Conservation (phyloP, 2,113 vertebrate species). For the Ptychochromis oligacanthus region DNA sequence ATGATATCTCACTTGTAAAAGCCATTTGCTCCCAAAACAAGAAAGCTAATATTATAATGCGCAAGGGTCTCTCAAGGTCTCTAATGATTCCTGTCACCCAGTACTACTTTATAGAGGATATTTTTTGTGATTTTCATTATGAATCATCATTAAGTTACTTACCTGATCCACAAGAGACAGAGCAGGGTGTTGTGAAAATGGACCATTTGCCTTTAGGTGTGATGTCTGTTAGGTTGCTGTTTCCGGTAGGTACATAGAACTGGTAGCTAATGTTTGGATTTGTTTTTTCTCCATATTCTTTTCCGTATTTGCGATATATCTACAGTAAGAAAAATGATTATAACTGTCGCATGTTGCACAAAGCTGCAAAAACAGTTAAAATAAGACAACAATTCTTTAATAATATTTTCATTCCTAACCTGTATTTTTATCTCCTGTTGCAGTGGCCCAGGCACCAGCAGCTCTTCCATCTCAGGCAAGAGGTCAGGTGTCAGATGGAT, state of each 20-base stretch:
- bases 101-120: not conserved
- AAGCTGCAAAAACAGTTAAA: not conserved
- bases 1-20: not conserved
- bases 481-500: slow-evolving; percentile 85
- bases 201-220: slow-evolving; percentile 77
- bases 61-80: not conserved
- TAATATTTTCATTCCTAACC: slow-evolving; percentile 68
- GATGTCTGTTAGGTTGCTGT: slow-evolving; percentile 20
- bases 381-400: not conserved
- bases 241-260: slow-evolving; percentile 79
- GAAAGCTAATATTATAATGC: not conserved
- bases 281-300: slow-evolving; percentile 86
- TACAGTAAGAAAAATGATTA: slow-evolving; percentile 50
- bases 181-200: slow-evolving; percentile 78
- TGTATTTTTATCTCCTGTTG: slow-evolving; percentile 84
- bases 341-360: not conserved
- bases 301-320: slow-evolving; percentile 90
- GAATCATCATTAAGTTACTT: not conserved
- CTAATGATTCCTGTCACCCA: not conserved
- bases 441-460: slow-evolving; percentile 83
- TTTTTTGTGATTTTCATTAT: not conserved
- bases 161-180: slow-evolving; percentile 92
- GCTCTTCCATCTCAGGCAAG: slow-evolving; percentile 86
- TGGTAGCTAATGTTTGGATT: slow-evolving; percentile 89
- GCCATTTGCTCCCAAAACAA: not conserved